Evolutionary conservation across 2,797 vertebrate genomes (phyloP).

Genomic region (Hipposideros larvatus): DNA sequence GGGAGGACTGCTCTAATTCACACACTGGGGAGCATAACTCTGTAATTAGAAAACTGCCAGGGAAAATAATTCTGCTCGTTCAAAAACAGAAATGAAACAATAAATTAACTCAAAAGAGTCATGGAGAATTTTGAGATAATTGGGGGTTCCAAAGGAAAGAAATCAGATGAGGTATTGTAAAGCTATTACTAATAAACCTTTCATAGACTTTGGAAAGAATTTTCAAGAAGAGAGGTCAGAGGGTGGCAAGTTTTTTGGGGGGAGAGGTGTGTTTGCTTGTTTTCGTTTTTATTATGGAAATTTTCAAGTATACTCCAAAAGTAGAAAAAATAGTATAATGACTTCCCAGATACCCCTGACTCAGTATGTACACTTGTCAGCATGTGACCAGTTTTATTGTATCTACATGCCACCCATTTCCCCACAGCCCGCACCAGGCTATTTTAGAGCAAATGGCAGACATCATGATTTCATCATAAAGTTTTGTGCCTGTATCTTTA

Average conservation of each 20-base stretch:
- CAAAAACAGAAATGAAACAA: slow-evolving; percentile 10
- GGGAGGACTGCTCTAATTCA: not conserved
- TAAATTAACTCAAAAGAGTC: not conserved
- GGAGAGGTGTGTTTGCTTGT: not conserved
- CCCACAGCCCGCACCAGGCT: not conserved
- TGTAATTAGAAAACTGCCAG: not conserved
- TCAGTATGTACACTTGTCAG: not conserved
- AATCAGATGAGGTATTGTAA: not conserved
- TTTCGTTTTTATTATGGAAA: not conserved
- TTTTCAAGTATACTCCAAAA: not conserved
- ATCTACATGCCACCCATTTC: not conserved
- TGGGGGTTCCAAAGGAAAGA: not conserved
- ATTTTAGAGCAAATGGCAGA: not conserved
- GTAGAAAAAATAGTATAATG: not conserved
- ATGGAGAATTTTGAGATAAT: slow-evolving; percentile 3
- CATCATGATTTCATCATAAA: not conserved
- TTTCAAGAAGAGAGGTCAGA: not conserved
- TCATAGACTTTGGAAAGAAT: not conserved
- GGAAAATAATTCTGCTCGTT: not conserved
- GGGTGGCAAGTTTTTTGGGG: not conserved
- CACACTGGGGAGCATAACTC: not conserved
- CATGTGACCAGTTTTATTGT: not conserved
- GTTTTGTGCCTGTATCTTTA: slow-evolving; percentile 13
- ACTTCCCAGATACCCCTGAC: not conserved
- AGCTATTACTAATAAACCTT: not conserved